phyloP scores from a whole-genome alignment of 1,140 invertebrate genomes.

The Pachypsylla venusta region DNA sequence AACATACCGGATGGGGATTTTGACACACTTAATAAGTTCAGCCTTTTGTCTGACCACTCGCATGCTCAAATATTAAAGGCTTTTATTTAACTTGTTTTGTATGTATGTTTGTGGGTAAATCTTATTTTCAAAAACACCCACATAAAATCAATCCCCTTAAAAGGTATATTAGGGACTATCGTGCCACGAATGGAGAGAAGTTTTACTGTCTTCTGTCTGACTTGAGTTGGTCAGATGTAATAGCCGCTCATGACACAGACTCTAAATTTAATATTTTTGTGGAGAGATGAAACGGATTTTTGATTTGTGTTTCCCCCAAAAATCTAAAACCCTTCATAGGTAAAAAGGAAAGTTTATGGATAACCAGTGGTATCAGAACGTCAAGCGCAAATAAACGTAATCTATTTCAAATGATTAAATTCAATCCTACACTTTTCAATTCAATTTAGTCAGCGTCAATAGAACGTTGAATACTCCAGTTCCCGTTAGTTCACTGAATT shows the following conservation, averaged over 20 bases:
- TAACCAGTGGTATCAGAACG: neutral
- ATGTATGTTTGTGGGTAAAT: no score
- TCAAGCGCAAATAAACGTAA: neutral
- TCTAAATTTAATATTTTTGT: neutral
- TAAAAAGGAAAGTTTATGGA: neutral
- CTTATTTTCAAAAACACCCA: neutral
- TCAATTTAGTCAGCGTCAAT: no score
- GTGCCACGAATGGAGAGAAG: neutral
- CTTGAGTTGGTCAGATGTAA: neutral
- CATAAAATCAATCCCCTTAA: neutral
- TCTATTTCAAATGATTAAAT: neutral
- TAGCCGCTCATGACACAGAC: no score
- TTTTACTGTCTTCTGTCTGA: neutral
- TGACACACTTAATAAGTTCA: neutral
- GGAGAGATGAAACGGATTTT: neutral
- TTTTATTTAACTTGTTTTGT: no score
- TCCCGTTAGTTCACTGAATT: no score
- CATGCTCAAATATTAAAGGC: neutral
- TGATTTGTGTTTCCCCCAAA: neutral
- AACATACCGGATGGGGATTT: neutral
- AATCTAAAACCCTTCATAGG: neutral
- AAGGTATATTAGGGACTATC: neutral
- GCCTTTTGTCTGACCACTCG: neutral
- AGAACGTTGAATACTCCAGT: no score
- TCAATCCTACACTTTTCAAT: neutral